phyloP scores from a whole-genome alignment of 1,140 invertebrate species.

The Diorhabda sublineata region DNA sequence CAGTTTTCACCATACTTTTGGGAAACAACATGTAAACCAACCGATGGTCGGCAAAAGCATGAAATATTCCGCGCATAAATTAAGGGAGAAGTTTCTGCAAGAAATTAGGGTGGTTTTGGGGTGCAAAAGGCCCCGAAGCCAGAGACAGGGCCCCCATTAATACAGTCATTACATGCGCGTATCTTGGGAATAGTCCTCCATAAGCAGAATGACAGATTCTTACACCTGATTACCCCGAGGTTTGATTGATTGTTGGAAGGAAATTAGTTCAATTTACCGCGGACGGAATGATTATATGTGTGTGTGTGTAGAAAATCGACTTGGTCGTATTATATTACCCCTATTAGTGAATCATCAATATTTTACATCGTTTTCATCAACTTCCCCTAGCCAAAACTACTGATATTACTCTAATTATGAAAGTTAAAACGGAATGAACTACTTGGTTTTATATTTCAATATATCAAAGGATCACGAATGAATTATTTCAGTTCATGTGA shows the following conservation, averaged over 20 bases:
- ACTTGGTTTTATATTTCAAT: too few species aligned
- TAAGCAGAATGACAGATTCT: constrained; percentile 27
- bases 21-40: constrained; percentile 7
- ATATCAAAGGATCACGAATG: too few species aligned
- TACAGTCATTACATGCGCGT: constrained; percentile 38
- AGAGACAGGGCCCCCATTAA: constrained; percentile 31
- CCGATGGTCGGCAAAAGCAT: constrained; percentile 33
- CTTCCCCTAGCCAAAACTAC: too few species aligned
- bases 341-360: too few species aligned
- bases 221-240: constrained; percentile 33
- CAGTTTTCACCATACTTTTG: background rate
- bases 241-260: constrained; percentile 33
- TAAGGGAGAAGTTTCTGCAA: constrained; percentile 40
- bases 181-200: constrained; percentile 11
- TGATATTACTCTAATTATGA: too few species aligned
- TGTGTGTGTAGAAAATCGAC: background rate
- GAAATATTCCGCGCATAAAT: constrained; percentile 42
- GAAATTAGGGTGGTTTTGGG: constrained; percentile 34
- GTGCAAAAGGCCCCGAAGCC: constrained; percentile 3
- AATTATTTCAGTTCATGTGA: too few species aligned
- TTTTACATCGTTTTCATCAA: too few species aligned
- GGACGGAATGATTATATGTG: background rate
- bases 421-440: too few species aligned
- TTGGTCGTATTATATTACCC: background rate
- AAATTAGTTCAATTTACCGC: constrained; percentile 28